Evolutionary conservation across 2,797 vertebrate species (phyloP), one percentile per base, ranked within the genome.

Genomic region (Peromyscus melanophrys): DNA sequence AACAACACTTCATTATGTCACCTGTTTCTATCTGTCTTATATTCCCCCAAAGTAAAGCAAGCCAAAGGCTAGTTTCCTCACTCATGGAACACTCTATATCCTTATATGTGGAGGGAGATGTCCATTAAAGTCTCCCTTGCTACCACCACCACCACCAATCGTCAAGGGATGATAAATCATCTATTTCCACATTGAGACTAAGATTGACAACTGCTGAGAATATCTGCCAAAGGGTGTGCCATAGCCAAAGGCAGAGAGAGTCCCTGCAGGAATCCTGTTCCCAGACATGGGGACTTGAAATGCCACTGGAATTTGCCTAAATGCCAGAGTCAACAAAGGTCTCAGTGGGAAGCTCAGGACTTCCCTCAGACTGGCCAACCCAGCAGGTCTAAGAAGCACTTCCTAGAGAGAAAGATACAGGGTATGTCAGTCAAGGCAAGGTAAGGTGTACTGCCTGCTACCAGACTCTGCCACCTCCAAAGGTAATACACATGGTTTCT

Each of bases 301-400:
- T 57, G 75, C 96, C 96, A 95, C 96, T 94, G 95, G 92, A 96
- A 97, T 97, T 96, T 96, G 90, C 90, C 78, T 89, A 19, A 43
- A 76, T 49, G 96, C 96, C 97, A 97, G 85, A 90, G 94, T 96
- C 97, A 97, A 97, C 69, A 92, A 89, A 90, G 52, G n/a, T 90
- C 55, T 77, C 49, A 61, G 37, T 34, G 73, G 57, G 65, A 49
- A 81, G 77, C 27, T 63, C 11, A 25, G 9, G 7, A 17, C 65
- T 65, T 77, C 87, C 49, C 43, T 81, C 37, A 71, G 63, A 46
- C 46, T 34, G 9, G 8, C 63, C 55, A 37, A 46, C 92, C 55
- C 31, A 37, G 16, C 69, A 91, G 29, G 63, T n/a, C 0, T 10
- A 71, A 57, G 19, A 78, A 7, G 6, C 10, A 27, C 76, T 94